Percentiles rank a stretch among this genome's conserved stretches.
These are phyloP conservation scores for Erebia palarica DNA, from an alignment of 2,888 invertebrate species.

Conservation along the genomic window DNA sequence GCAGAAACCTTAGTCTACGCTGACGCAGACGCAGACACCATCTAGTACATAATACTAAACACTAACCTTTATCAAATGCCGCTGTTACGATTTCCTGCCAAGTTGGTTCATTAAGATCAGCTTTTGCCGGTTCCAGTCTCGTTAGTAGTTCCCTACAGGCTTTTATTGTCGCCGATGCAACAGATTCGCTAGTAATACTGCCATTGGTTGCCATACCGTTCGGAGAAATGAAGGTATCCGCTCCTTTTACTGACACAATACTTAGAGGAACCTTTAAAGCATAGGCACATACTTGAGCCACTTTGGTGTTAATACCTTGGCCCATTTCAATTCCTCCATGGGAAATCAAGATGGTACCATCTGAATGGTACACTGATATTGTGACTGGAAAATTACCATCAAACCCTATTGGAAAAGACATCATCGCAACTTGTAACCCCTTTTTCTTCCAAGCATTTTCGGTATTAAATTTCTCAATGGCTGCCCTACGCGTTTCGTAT, in stretches of 20 bases:
- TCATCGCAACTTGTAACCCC: slow-evolving; percentile 83
- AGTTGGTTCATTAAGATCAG: slow-evolving; percentile 64
- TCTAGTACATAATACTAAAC: background rate
- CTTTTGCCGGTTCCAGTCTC: slow-evolving; percentile 69
- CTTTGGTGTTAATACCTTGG: slow-evolving; percentile 87
- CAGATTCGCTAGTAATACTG: slow-evolving; percentile 87
- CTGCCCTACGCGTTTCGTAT: slow-evolving; percentile 75
- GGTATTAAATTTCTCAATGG: slow-evolving; percentile 81
- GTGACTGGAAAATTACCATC: slow-evolving; percentile 81
- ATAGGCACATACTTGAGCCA: slow-evolving; percentile 87
- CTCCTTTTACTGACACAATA: slow-evolving; percentile 82
- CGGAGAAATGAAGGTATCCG: slow-evolving; percentile 84
- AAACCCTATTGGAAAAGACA: slow-evolving; percentile 83
- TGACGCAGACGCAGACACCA: no score
- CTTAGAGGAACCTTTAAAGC: slow-evolving; percentile 85
- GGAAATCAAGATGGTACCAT: slow-evolving; percentile 85
- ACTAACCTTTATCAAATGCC: slow-evolving; percentile 68
- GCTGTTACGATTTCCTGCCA: slow-evolving; percentile 79
- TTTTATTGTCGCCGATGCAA: slow-evolving; percentile 80
- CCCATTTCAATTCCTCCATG: slow-evolving; percentile 89
- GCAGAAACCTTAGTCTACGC: no score
- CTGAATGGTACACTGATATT: slow-evolving; percentile 85
- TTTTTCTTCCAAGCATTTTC: slow-evolving; percentile 90
- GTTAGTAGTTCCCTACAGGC: slow-evolving; percentile 76
- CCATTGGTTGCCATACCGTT: slow-evolving; percentile 87